Base-by-base conservation (phyloP, 92 coral and sea anemone species). In the Porites lobata region DNA sequence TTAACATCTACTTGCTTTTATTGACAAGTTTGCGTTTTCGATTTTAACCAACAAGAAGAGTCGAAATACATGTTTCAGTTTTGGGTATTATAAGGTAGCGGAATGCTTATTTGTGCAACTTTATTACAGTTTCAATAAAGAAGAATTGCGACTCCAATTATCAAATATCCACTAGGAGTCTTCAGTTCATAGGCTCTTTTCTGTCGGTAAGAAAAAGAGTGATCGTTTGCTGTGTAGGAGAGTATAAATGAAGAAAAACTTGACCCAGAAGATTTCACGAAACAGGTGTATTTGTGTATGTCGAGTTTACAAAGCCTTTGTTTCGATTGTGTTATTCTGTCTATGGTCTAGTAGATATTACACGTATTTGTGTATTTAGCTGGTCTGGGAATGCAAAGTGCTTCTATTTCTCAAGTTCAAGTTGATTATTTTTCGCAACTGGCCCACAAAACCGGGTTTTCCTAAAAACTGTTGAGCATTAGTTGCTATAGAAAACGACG, bases 331-430 rank as follows among this genome's bases (percentile, higher is more conserved):
- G 86, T 38, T 62, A 6, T 13, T 12, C 72, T 61, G 87, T 72
- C 72, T 61, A 74, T 72, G 67, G 19, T 83, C 51, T 72, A 21
- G 26, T 59, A 63, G 47, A 69, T 56, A 53, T 59, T 72, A 47
- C 80, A 72, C 26, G 58, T 83, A 17, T 73, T 72, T 72, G 63
- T 83, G 80, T 83, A 69, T 74, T 83, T 72, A 83, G 87, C 87
- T 83, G 87, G 47, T 38, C 47, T 38, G 47, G 47, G 47, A 38
- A 38, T 38, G 47, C 4, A 38, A 38, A 38, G 47, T 38, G 47
- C 47, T 38, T 38, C 47, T 38, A 38, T 38, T 38, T 38, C 47
- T 38, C 47, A 38, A 38, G 47, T 38, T 38, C 47, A 38, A 38
- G 47, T 38, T 32, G 51, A 80, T 32, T 51, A 26, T 13, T 51